Percentiles rank a stretch among this genome's conserved stretches.
These are phyloP conservation scores for Choristoneura fumiferana DNA, from an alignment of 1,140 invertebrate species.

Conservation along the genomic window DNA sequence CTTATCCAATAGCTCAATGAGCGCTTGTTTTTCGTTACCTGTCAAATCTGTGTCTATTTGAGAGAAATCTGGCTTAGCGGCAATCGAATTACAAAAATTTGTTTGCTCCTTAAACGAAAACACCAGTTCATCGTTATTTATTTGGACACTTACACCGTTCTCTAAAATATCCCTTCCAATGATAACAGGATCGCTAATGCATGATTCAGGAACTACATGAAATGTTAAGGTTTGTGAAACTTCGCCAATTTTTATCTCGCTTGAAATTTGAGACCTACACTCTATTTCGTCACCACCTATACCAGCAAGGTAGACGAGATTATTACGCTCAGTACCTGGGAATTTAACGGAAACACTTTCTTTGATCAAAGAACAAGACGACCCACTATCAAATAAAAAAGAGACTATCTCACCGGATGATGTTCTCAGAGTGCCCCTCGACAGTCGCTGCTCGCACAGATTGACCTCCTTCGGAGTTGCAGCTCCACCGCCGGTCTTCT, in stretches of 20 bases:
- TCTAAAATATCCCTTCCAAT: conserved; percentile 34
- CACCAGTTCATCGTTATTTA: conserved; percentile 28
- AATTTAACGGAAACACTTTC: conserved; percentile 16
- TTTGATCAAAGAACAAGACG: conserved; percentile 26
- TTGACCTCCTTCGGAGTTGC: conserved; percentile 27
- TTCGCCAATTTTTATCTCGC: not conserved
- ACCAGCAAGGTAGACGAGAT: conserved; percentile 5
- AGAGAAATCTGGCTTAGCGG: conserved; percentile 21
- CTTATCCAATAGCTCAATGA: conserved; percentile 26
- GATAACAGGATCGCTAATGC: conserved; percentile 29
- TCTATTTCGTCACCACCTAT: not conserved
- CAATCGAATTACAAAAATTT: conserved; percentile 16
- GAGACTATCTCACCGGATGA: conserved; percentile 30
- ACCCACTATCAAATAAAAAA: conserved; percentile 28
- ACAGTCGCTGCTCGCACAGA: conserved; percentile 26
- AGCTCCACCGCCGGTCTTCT: not conserved
- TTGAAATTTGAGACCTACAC: conserved; percentile 3
- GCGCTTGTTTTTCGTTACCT: conserved; percentile 21
- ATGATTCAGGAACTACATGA: conserved; percentile 8
- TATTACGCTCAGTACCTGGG: conserved; percentile 1
- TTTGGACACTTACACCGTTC: conserved; percentile 23
- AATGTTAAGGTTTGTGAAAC: not conserved
- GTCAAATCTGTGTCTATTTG: conserved; percentile 32
- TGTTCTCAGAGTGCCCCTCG: conserved; percentile 25
- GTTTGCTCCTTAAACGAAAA: conserved; percentile 24